These are phyloP conservation scores for Hucho hucho DNA, from an alignment of 2,113 vertebrate species.

Conservation along the genomic window DNA sequence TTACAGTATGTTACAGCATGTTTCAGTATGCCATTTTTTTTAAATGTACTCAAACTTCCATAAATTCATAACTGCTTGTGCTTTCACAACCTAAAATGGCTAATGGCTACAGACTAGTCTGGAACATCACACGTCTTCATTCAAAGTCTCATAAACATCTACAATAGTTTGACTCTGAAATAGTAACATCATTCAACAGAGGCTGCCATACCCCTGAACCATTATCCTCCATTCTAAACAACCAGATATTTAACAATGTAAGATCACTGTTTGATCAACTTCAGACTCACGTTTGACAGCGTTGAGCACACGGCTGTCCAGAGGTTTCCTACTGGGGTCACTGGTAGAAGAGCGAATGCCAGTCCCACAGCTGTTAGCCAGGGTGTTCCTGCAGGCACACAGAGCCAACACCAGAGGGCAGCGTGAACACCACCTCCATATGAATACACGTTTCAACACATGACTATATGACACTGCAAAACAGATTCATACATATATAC, in stretches of 20 bases:
- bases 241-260: no score
- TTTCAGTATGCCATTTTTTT: neutral
- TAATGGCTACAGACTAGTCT: neutral
- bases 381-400: slow-evolving; percentile 83
- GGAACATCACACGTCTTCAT: neutral
- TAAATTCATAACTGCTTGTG: neutral
- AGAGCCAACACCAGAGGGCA: slow-evolving; percentile 68
- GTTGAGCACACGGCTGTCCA: slow-evolving; percentile 96
- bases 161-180: neutral
- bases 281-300: slow-evolving; percentile 91
- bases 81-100: neutral
- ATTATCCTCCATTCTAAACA: neutral
- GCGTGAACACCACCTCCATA: slow-evolving; percentile 42
- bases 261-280: no score
- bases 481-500: slow-evolving; percentile 45
- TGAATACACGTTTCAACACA: slow-evolving; percentile 26
- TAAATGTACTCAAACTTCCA: no score
- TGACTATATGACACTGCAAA: slow-evolving; percentile 52
- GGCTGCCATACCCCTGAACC: neutral
- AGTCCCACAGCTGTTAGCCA: slow-evolving; percentile 97
- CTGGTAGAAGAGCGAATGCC: slow-evolving; percentile 97
- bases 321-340: slow-evolving; percentile 93
- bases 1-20: no score
- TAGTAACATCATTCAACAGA: neutral
- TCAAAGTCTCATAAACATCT: neutral